A percentile compares a stretch with the other conserved stretches of the same genome.
These are phyloP conservation scores for Ciconia nigra DNA, from an alignment of 2,797 vertebrate species.

Conservation along the genomic window DNA sequence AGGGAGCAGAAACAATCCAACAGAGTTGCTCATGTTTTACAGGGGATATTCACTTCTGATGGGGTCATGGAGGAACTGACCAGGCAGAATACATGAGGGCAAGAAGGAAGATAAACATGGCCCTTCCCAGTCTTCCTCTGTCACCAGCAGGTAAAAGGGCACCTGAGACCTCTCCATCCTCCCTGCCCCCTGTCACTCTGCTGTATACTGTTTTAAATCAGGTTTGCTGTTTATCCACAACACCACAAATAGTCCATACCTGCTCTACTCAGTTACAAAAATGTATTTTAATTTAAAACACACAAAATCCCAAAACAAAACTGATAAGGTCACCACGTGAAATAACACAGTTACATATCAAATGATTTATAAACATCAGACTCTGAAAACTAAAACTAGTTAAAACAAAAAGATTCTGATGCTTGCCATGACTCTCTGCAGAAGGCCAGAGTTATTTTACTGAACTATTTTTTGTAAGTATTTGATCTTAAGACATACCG, in stretches of 20 bases:
- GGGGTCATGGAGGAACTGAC: not conserved
- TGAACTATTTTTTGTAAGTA: not conserved
- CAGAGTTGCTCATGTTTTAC: fast-evolving
- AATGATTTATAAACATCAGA: not conserved
- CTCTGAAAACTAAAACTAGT: not conserved
- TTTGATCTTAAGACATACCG: fast-evolving
- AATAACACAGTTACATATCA: not conserved
- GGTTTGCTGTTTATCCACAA: not conserved
- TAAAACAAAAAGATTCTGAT: not conserved
- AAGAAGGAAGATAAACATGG: not conserved
- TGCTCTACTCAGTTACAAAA: not conserved
- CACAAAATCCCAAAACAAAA: not conserved
- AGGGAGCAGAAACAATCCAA: not conserved
- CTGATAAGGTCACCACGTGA: not conserved
- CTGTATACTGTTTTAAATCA: not conserved
- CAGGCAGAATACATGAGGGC: not conserved
- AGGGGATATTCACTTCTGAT: not conserved
- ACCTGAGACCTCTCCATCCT: not conserved
- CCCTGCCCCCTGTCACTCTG: not conserved
- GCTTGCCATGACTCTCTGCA: not conserved
- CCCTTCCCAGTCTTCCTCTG: not conserved
- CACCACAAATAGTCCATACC: not conserved
- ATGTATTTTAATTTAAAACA: not conserved
- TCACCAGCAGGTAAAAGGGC: not conserved
- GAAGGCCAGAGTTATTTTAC: not conserved